Conservation (phyloP, 2,113 vertebrate genomes). For the Odobenus rosmarus region DNA sequence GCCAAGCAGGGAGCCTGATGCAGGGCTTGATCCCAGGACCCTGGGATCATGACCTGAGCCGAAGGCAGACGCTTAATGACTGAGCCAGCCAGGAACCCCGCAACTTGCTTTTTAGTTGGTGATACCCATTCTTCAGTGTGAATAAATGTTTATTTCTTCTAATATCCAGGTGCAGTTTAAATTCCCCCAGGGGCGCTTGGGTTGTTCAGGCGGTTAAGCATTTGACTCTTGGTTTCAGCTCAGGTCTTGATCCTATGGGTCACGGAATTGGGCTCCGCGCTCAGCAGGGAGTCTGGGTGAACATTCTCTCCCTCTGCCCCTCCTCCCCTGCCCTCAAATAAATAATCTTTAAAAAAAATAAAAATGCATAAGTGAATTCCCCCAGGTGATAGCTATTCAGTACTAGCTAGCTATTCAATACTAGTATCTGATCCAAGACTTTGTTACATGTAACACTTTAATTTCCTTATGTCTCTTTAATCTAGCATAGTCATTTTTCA, state of each 20-base stretch:
- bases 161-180: not conserved
- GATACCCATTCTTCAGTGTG: not conserved
- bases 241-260: not conserved
- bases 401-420: not conserved
- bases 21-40: too few species aligned
- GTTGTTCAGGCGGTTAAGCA: not conserved
- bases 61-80: too few species aligned
- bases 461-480: not conserved
- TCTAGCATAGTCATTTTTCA: not conserved
- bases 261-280: not conserved
- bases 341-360: not conserved
- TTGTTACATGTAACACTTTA: not conserved
- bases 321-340: not conserved
- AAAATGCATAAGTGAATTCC: not conserved
- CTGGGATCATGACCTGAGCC: too few species aligned
- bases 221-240: not conserved
- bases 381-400: not conserved
- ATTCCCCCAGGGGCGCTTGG: not conserved
- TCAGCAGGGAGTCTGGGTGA: not conserved
- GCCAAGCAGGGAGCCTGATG: too few species aligned
- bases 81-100: too few species aligned
- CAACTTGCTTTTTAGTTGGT: not conserved
- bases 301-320: not conserved
- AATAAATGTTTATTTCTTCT: slow-evolving; percentile 3
- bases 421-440: not conserved